Base-by-base conservation (phyloP, 2,113 vertebrate species). In the Melanocharis versteri region DNA sequence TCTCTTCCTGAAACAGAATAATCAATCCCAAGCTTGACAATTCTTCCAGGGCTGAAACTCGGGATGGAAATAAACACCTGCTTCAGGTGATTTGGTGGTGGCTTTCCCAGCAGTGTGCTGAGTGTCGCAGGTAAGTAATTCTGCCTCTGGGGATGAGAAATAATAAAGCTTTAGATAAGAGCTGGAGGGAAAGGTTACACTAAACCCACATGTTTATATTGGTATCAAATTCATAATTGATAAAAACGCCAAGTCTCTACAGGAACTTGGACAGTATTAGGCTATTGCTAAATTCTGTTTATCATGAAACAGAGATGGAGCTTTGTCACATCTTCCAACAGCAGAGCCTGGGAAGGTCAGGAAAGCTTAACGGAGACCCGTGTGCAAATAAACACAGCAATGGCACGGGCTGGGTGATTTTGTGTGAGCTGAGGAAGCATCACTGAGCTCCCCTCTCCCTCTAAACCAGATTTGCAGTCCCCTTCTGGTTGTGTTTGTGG, bases 1-100 rank as follows among this genome's bases (percentile, higher is more conserved):
- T 58, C 33, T 87, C 45, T 83, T 79, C 12, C 37, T 92, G 57
- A 81, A 96, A 70, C 37, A 89, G 78, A 92, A 95, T 47, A 94
- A 97, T 87, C 51, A n/a, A 73, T 79, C 84, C 35, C 42, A 95
- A 69, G 27, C 9, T 60, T 89, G 53, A 69, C 83, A 62, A 37
- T 73, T 47, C 10, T 94, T 95, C 83, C 47, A 19, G 31, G 87
- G 79, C 65, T 89, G 70, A 84, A 79, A 9, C 9, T 85, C 44
- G 8, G 53, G 33, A 31, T 54, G 16, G 69, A 82, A 90, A 62
- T 69, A 87, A 87, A 77, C 33, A 94, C n/a, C 39, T 87, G 84
- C 64, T 87, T 37, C 4, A 57, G 47, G 56, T 75, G 39, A 35
- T 78, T 90, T 62, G 72, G 58, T 68, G 80, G 66, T 76, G 66